Base-by-base conservation (phyloP, 1,140 invertebrate species). In the Hypsibius dujardini region DNA sequence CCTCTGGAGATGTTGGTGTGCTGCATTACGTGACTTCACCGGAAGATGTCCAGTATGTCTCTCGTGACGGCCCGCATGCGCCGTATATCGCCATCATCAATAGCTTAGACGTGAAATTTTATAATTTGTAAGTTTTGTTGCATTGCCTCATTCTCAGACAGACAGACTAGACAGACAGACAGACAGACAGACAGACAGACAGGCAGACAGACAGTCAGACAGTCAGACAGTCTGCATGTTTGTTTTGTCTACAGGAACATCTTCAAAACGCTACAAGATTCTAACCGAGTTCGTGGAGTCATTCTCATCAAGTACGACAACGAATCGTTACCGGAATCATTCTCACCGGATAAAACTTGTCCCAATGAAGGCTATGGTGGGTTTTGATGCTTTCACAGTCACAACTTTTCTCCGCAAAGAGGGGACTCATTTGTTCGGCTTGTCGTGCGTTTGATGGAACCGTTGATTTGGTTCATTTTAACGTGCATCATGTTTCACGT, bases 281-380 rank as follows among this genome's bases (percentile, higher is more conserved):
- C 83, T 12, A 79, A 80, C 15, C 83, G 84, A 72, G 80, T 87
- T 40, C 83, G 81, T 74, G 87, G 87, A 40, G 78, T 87, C 2
- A 74, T 84, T 47, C 76, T 87, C 0, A 76, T 87, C 47, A 76
- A 79, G 70, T 60, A 72, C 0, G 42, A 62, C 69, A 74, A 79
- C 15, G 75, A 76, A n/a, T 79, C 80, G 72, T 75, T 71, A 1
- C 76, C 70, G 40, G 72, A 45, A 2, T 71, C 76, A 28, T 86
- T 85, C 78, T 86, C 87, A n/a, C 86, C 87, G 60, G 91, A 93
- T 73, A 83, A 85, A 40, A 83, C 80, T 28, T 95, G 92, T 81
- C 92, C 92, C 0, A 94, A 94, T 82, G 82, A 85, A 79, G 84
- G 84, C 74, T 88, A 85, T 72, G 84, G 85, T 78, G 74, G 77